Percentiles rank a stretch among this genome's conserved stretches.
phyloP scores from a whole-genome alignment of 53 echinoderm and acorn worm genomes.

The Apostichopus leukothele region DNA sequence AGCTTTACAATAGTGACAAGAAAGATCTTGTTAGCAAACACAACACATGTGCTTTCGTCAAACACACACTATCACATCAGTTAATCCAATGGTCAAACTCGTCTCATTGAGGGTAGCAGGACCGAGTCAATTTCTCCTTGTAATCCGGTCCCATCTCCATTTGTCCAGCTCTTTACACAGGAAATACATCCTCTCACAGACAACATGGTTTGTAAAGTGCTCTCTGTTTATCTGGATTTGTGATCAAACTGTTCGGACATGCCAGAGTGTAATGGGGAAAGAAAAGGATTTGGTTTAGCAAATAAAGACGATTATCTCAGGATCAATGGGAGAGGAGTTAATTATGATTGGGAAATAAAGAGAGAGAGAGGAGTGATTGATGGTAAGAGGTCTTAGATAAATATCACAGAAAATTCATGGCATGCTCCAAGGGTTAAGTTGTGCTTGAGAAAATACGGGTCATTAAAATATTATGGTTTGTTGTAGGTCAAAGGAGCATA shows the following conservation, averaged over 20 bases:
- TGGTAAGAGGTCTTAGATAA: neutral
- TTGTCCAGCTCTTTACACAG: slow-evolving; percentile 34
- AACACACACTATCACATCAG: slow-evolving; percentile 33
- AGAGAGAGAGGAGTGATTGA: neutral
- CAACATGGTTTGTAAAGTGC: neutral
- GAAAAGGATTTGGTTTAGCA: neutral
- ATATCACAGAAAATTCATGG: too few species aligned
- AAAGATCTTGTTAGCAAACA: slow-evolving; percentile 19
- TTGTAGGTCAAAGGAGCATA: too few species aligned
- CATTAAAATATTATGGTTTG: too few species aligned
- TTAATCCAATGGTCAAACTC: slow-evolving; percentile 14
- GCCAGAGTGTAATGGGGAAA: slow-evolving; percentile 5
- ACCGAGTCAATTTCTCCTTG: slow-evolving; percentile 10
- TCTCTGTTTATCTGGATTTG: slow-evolving; percentile 32
- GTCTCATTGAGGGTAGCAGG: neutral
- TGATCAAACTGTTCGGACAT: slow-evolving; percentile 31
- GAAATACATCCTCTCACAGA: slow-evolving; percentile 16
- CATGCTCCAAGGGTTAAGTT: too few species aligned
- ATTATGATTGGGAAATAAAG: slow-evolving; percentile 29
- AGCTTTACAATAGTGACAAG: slow-evolving; percentile 33
- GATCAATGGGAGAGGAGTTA: slow-evolving; percentile 34
- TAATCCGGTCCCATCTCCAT: slow-evolving; percentile 14
- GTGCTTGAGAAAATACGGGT: too few species aligned
- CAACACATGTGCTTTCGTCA: slow-evolving; percentile 23
- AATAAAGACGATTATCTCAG: slow-evolving; percentile 20